phyloP scores from a whole-genome alignment of 2,888 invertebrate species.

The Thyatira batis region DNA sequence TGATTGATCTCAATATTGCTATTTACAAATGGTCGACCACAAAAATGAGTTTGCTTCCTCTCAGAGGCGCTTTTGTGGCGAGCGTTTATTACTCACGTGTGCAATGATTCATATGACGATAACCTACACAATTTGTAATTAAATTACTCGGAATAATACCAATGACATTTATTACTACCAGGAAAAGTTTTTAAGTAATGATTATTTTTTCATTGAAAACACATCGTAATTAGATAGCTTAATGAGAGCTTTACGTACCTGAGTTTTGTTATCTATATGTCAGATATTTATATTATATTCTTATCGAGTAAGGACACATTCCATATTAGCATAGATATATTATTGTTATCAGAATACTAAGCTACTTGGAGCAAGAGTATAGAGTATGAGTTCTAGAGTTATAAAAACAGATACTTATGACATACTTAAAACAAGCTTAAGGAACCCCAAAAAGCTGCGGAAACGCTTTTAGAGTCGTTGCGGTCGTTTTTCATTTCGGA shows the following conservation, averaged over 20 bases:
- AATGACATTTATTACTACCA: constrained; percentile 52
- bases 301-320: not conserved
- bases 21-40: constrained; percentile 64
- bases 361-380: too few species aligned
- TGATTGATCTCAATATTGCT: constrained; percentile 66
- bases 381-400: too few species aligned
- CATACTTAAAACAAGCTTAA: constrained; percentile 15
- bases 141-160: constrained; percentile 60
- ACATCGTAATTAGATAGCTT: constrained; percentile 7
- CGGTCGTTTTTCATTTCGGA: constrained; percentile 42
- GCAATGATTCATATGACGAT: constrained; percentile 60
- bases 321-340: not conserved
- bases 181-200: constrained; percentile 26
- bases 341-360: too few species aligned
- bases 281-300: not conserved
- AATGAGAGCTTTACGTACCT: constrained; percentile 3
- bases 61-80: constrained; percentile 28
- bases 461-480: constrained; percentile 24
- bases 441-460: constrained; percentile 28
- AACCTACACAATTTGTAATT: constrained; percentile 58
- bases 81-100: constrained; percentile 54
- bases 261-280: not conserved
- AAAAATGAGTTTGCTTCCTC: constrained; percentile 16
- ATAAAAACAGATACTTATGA: not conserved
- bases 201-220: constrained; percentile 25